Evolutionary conservation across 1,140 invertebrate genomes (phyloP).

Genomic region (Formica exsecta): DNA sequence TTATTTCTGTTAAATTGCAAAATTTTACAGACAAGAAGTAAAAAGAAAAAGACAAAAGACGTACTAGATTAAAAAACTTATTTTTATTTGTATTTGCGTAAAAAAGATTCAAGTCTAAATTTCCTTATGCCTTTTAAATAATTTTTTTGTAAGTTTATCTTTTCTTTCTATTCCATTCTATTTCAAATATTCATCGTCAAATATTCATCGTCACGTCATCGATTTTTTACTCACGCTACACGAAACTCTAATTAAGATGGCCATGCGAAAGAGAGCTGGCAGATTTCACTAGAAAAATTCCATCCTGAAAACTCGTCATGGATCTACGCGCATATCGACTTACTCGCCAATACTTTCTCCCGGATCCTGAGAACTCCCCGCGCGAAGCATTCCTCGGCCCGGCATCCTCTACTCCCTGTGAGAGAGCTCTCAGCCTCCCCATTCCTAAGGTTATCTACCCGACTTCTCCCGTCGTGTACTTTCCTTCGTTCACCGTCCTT

Average conservation of each 20-base stretch:
- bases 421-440: constrained; percentile 44
- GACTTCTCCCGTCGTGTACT: constrained; percentile 17
- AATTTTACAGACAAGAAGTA: constrained; percentile 2
- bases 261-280: background rate
- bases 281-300: constrained; percentile 36
- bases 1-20: background rate
- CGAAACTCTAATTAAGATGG: constrained; percentile 26
- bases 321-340: constrained; percentile 49
- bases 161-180: background rate
- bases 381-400: constrained; percentile 56
- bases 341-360: constrained; percentile 73
- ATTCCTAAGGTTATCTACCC: constrained; percentile 51
- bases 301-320: constrained; percentile 34
- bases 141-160: background rate
- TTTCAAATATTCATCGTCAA: background rate
- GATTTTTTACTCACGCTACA: background rate
- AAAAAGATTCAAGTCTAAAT: background rate
- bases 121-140: background rate
- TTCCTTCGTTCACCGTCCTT: constrained; percentile 18
- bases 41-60: background rate
- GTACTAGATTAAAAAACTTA: background rate
- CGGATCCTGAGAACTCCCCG: constrained; percentile 64
- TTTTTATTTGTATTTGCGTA: background rate
- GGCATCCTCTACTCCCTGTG: constrained; percentile 46
- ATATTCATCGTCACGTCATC: background rate